Conservation (phyloP, 1,140 invertebrate genomes). For the Rhagoletis zephyria region DNA sequence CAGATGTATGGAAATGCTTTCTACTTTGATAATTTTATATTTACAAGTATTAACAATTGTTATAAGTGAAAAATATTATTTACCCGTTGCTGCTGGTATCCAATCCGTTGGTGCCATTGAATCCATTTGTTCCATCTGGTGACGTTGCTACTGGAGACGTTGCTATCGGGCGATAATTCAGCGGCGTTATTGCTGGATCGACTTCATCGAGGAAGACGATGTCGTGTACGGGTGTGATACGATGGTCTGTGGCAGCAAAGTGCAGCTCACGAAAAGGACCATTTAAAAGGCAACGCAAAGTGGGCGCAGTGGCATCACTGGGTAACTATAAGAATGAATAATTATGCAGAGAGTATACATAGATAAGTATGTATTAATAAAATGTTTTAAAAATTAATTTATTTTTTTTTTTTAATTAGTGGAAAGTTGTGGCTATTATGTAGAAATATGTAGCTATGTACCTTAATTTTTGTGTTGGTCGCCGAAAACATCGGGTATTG, state of each 20-base stretch:
- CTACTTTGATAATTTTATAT: too few species aligned
- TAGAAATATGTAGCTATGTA: conserved; percentile 26
- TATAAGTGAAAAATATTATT: too few species aligned
- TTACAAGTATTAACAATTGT: too few species aligned
- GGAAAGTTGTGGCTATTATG: not conserved
- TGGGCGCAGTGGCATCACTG: conserved; percentile 62
- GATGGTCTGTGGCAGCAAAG: conserved; percentile 65
- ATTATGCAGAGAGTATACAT: not conserved
- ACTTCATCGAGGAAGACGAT: conserved; percentile 70
- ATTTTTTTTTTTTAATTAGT: not conserved
- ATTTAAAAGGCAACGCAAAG: conserved; percentile 67
- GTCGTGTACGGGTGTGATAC: conserved; percentile 67
- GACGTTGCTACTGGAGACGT: not conserved
- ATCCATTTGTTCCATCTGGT: conserved; percentile 3
- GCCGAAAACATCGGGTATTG: conserved; percentile 66
- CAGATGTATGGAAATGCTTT: too few species aligned
- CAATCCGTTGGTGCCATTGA: conserved; percentile 17
- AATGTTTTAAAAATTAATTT: not conserved
- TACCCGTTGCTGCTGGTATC: conserved; percentile 35
- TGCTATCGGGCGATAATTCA: conserved; percentile 68
- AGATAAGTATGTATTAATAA: not conserved
- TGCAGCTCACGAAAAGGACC: conserved; percentile 68
- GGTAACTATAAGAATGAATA: conserved; percentile 62
- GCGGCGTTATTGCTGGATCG: conserved; percentile 64
- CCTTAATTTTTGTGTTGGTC: conserved; percentile 70